These are phyloP conservation scores for Orycteropus afer DNA, from an alignment of 2,113 vertebrate species.

Conservation along the genomic window DNA sequence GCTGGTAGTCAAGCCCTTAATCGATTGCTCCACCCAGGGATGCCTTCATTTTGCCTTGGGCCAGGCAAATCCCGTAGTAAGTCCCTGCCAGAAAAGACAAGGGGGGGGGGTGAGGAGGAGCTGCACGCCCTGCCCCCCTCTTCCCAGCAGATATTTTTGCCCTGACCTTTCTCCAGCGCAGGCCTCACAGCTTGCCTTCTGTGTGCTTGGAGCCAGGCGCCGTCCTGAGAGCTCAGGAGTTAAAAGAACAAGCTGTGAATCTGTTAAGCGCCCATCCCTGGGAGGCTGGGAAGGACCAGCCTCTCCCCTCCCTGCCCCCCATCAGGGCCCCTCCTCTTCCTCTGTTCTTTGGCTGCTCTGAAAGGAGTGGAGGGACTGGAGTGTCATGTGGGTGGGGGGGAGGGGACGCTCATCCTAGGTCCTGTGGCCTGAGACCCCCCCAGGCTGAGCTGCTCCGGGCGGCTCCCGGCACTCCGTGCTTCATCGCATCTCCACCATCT, in stretches of 20 bases:
- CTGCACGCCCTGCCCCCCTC: neutral
- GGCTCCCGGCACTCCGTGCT: neutral
- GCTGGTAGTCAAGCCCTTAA: neutral
- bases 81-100: too few relatives aligned
- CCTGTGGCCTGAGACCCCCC: neutral
- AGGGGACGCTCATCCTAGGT: neutral
- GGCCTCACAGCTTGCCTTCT: neutral
- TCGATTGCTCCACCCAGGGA: too few relatives aligned
- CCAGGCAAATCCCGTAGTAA: too few relatives aligned
- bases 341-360: neutral
- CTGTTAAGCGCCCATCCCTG: constrained; percentile 20
- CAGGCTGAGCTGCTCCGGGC: neutral
- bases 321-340: neutral
- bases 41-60: too few relatives aligned
- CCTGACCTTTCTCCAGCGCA: constrained; percentile 37
- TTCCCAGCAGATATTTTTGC: constrained; percentile 42
- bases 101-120: neutral
- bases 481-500: constrained; percentile 10
- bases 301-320: too few relatives aligned
- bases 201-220: neutral
- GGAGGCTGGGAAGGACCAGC: neutral
- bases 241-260: constrained; percentile 49
- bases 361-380: too few relatives aligned
- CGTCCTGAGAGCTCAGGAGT: constrained; percentile 23
- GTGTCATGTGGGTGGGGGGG: neutral